Conservation (phyloP, 2,113 vertebrate genomes). For the Callochromis pleurospilus region DNA sequence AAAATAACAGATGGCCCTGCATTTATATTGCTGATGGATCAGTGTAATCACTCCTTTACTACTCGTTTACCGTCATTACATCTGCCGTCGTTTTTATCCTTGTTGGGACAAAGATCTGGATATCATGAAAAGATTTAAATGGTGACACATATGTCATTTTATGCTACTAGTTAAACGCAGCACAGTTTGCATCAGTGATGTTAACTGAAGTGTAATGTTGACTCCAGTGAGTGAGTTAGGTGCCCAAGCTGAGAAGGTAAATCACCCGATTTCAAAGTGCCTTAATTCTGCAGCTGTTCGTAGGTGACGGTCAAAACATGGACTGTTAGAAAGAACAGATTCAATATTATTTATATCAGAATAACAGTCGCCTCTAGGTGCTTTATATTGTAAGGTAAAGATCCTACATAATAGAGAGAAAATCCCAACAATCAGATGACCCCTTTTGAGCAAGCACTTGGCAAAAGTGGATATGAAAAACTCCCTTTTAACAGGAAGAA, state of each 20-base stretch:
- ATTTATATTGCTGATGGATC: not conserved
- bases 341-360: not conserved
- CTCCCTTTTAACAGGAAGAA: not conserved
- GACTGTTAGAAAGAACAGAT: not conserved
- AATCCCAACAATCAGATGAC: not conserved
- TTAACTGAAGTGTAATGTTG: not conserved
- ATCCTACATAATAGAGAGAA: not conserved
- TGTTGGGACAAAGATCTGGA: not conserved
- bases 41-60: not conserved
- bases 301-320: not conserved
- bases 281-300: not conserved
- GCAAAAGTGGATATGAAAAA: not conserved
- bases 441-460: not conserved
- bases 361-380: not conserved
- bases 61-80: not conserved
- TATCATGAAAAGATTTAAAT: not conserved
- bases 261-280: not conserved
- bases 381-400: not conserved
- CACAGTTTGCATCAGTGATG: not conserved
- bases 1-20: slow-evolving; percentile 10
- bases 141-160: not conserved
- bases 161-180: not conserved
- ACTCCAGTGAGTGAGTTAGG: not conserved
- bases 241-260: not conserved
- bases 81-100: not conserved